Conservation (phyloP, 2,113 vertebrate genomes). For the Xenopus borealis region DNA sequence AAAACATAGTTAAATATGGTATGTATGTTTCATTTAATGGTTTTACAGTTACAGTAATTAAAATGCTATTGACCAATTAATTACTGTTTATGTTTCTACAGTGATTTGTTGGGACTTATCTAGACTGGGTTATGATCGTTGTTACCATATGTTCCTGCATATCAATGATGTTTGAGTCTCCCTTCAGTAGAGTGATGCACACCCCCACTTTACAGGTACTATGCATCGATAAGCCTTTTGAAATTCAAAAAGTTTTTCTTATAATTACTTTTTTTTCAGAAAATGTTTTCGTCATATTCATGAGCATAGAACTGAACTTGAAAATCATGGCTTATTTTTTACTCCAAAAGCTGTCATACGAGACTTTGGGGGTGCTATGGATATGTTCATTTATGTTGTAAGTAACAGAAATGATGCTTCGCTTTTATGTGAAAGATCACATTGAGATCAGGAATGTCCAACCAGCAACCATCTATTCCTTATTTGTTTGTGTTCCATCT, state of each 20-base stretch:
- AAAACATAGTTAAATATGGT: no score
- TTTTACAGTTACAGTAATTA: no score
- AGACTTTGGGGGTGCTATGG: slow-evolving; percentile 98
- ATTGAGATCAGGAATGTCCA: no score
- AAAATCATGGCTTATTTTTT: slow-evolving; percentile 99
- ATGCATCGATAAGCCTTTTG: no score
- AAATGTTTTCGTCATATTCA: slow-evolving; percentile 98
- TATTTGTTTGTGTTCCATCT: no score
- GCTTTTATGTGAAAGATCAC: no score
- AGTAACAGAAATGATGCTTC: slow-evolving; percentile 49
- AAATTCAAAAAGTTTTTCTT: no score
- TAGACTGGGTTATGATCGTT: slow-evolving; percentile 99
- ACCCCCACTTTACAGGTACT: slow-evolving; percentile 90
- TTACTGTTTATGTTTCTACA: slow-evolving; percentile 54
- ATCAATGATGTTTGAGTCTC: slow-evolving; percentile 99
- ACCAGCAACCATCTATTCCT: no score
- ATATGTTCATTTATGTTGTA: slow-evolving; percentile 98
- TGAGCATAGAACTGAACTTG: slow-evolving; percentile 98
- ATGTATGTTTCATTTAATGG: no score
- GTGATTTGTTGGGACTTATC: slow-evolving; percentile 95
- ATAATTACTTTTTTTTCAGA: slow-evolving; percentile 71
- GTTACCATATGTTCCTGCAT: slow-evolving; percentile 98
- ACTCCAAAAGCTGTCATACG: slow-evolving; percentile 97
- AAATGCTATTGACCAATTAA: no score
- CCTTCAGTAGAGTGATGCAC: slow-evolving; percentile 96